Percentiles rank a stretch among this genome's conserved stretches.
These are phyloP conservation scores for Phenganax stokvisi DNA, from an alignment of 92 coral and sea anemone species.

Conservation along the genomic window DNA sequence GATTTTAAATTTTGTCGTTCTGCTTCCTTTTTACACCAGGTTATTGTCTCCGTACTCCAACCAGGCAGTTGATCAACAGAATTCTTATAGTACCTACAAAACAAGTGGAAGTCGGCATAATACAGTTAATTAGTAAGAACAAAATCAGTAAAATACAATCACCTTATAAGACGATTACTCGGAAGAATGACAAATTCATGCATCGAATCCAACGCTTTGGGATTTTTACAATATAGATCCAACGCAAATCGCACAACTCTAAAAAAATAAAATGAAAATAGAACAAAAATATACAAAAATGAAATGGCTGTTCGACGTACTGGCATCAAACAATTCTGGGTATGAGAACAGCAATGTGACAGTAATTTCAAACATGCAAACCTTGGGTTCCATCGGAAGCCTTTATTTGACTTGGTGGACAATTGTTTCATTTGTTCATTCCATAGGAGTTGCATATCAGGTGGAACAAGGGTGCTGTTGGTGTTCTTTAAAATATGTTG, in stretches of 20 bases:
- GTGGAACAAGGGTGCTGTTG: conserved; percentile 2
- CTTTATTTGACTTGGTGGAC: conserved; percentile 21
- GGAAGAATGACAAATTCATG: conserved; percentile 8
- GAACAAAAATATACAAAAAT: too few species aligned
- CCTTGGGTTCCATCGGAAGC: conserved; percentile 30
- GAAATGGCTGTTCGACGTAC: too few species aligned
- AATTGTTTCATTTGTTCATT: conserved; percentile 15
- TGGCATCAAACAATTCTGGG: too few species aligned
- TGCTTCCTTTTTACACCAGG: conserved; percentile 6
- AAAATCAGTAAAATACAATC: neutral
- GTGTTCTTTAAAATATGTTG: conserved; percentile 17
- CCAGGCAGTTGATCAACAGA: neutral
- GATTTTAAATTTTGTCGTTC: neutral
- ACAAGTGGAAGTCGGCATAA: neutral
- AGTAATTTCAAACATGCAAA: neutral
- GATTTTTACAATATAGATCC: conserved; percentile 16
- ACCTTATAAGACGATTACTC: conserved; percentile 3
- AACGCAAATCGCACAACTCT: conserved; percentile 6
- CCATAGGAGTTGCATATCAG: conserved; percentile 31
- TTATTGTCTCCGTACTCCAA: conserved; percentile 1
- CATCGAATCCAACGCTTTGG: conserved; percentile 12
- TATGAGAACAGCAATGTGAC: too few species aligned
- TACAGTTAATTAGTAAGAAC: neutral
- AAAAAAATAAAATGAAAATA: neutral
- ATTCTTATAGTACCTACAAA: conserved; percentile 13